These are phyloP conservation scores for Emydocephalus ijimae DNA, from an alignment of 2,113 vertebrate genomes.

Conservation along the genomic window DNA sequence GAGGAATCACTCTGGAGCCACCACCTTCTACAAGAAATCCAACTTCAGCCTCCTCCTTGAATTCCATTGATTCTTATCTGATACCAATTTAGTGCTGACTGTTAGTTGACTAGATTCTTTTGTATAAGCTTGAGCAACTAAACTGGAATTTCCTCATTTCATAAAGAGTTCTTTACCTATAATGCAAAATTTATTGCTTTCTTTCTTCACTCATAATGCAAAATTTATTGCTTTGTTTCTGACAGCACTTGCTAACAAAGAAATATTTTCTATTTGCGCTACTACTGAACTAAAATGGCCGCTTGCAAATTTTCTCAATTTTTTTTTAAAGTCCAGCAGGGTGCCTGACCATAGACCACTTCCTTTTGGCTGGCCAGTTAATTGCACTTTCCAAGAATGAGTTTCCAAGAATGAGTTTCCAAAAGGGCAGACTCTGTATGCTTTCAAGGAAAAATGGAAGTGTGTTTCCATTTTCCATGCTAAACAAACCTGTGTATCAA, in stretches of 20 bases:
- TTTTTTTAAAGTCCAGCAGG: not conserved
- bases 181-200: not conserved
- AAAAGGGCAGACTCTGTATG: not conserved
- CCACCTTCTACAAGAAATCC: not conserved
- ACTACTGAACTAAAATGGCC: not conserved
- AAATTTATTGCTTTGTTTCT: slow-evolving; percentile 26
- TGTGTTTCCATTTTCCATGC: not conserved
- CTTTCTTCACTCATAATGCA: not conserved
- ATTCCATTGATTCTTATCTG: not conserved
- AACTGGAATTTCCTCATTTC: not conserved
- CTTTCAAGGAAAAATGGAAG: not conserved
- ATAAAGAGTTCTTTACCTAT: not conserved
- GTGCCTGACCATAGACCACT: not conserved
- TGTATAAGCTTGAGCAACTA: not conserved
- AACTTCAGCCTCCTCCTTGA: not conserved
- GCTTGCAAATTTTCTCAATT: not conserved
- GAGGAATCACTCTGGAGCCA: not conserved
- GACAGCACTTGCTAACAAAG: not conserved
- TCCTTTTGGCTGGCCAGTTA: not conserved
- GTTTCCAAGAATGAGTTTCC: not conserved
- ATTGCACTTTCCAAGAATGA: not conserved
- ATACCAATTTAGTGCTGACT: not conserved
- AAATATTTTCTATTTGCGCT: not conserved
- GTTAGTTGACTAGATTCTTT: not conserved
- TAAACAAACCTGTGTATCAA: not conserved